Evolutionary conservation across 2,888 invertebrate species (phyloP), one percentile per base, ranked within the genome.

Genomic region (Athrips mouffetella): DNA sequence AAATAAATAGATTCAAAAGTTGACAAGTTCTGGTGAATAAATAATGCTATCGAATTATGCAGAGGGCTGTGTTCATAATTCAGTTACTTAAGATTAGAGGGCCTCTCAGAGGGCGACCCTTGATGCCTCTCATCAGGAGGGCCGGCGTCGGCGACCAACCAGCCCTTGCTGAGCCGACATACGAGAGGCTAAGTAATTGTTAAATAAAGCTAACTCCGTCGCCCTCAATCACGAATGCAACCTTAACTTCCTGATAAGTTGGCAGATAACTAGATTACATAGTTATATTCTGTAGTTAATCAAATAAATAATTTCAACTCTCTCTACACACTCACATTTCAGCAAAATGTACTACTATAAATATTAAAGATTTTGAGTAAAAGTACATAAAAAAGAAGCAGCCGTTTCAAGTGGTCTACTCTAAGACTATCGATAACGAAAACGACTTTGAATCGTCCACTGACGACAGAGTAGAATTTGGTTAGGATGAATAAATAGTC

Each of bases 11-110:
- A 3, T 20, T 40, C 21, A 13, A 8, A 37, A 18, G 10, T 37
- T 20, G 23, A 3, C 40, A 15, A 40, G 11, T 2, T 21, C 25
- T 40, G 23, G 29, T 46, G 29, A 46, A 46, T 46, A 39, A 37
- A 25, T 46, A 44, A 50, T 39, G 31, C 39, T 50, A 47, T 50
- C 29, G 46, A 29, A 15, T 45, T 45, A 49, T 23, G 31, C 39
- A 13, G 23, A 33, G 65, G 65, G 65, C 63, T 60, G 56, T 55
- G 63, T 66, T 65, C 66, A 76, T 79, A 78, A 81, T 77, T 70
- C 73, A 77, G 73, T 81, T 81, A 80, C 76, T 70, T 70, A 78
- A 76, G 71, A 79, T 80, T 79, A 76, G 78, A 75, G 67, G 65
- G 69, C 58, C 68, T 59, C 68, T 71, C 60, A 56, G 63, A 63